Evolutionary conservation across 1,140 invertebrate species (phyloP), one percentile per base, ranked within the genome.

Genomic region (Calliopsis andreniformis): DNA sequence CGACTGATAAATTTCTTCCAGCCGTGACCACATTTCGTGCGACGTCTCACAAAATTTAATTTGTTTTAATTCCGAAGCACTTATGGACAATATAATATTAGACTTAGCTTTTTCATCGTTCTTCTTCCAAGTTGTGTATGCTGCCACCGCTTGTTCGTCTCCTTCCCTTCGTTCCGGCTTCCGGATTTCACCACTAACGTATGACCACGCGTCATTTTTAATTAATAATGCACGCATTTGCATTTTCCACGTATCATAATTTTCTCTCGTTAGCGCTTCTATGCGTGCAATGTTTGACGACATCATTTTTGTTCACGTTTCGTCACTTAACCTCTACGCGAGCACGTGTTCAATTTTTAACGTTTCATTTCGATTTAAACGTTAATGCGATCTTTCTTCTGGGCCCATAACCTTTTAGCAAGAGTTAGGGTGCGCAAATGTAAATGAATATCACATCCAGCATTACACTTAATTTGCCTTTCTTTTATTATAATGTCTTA

Each of bases 1-100:
- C 35, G 76, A 86, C 61, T 78, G 49, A 49, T 61, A 61, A 4
- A 47, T 66, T 12, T 5, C 25, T 51, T 66, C 7, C 5, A 66
- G 14, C 8, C 42, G 20, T 18, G 28, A 20, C 42, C 39, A 63
- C 8, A 63, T 42, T 0, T 63, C 59, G 25, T 42, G 35, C 1
- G 42, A 63, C 20, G 59, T 63, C 0, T 14, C 39, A 16, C 42
- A 61, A 3, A 8, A 35, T 14, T 61, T 61, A 7, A 61, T n/a
- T 5, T 43, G 35, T 30, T 59, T 59, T 5, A 59, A 23, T 2
- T 43, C 35, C 5, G 1, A 18, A n/a, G 58, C 1, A 8, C 42
- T 63, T 2, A 63, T 63, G 18, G 18, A 18, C 5, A 63, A n/a
- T 3, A 66, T 51, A 6, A 63, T 63, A 42, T 47, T 42, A 18